Base-by-base conservation (phyloP, 2,797 vertebrate genomes). In the Bufotes viridis region DNA sequence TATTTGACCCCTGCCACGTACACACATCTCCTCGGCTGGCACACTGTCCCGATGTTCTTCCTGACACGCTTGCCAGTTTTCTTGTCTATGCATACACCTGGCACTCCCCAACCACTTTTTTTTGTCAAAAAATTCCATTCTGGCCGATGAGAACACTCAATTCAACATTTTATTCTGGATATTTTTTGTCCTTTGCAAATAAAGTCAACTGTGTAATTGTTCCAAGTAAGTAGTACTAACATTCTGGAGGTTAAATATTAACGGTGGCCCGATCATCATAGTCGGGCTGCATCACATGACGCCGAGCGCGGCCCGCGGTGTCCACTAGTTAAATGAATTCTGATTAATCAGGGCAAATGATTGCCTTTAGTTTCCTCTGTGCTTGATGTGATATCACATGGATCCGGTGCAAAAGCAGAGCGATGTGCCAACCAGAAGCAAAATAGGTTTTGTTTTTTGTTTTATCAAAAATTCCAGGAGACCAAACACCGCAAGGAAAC, bases 211-310 rank as follows among this genome's bases (percentile, higher is more conserved):
- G 22, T 78, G 74, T 24, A 53, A 24, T 78, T 24, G 22, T 55
- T 55, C 74, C 74, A 78, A 78, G 55, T n/a, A 60, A 8, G 2
- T 82, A 92, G 91, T 92, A 92, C 91, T 92, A 92, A 92, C 90
- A 42, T 0, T 0, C 17, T 0, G 0, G 12, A 60, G 84, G 86
- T 89, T 51, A 26, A 86, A 79, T 57, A 86, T 88, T 88, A 83
- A 82, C 8, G n/a, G 14, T 76, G 70, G 69, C 83, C 69, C 42
- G 61, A 82, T 49, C 15, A 57, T 65, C 42, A 22, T 63, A 42
- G 34, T 84, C 49, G 75, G n/a, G 51, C 72, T 24, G 60, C 13
- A 10, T 42, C 72, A 70, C 82, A 34, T 29, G 65, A 34, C 34
- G n/a, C 55, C 17, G 20, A 29, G 60, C 63, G 70, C 78, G 29